A percentile compares a stretch with the other conserved stretches of the same genome.
Conservation (phyloP, 2,797 vertebrate species). For the Cyprinella venusta region DNA sequence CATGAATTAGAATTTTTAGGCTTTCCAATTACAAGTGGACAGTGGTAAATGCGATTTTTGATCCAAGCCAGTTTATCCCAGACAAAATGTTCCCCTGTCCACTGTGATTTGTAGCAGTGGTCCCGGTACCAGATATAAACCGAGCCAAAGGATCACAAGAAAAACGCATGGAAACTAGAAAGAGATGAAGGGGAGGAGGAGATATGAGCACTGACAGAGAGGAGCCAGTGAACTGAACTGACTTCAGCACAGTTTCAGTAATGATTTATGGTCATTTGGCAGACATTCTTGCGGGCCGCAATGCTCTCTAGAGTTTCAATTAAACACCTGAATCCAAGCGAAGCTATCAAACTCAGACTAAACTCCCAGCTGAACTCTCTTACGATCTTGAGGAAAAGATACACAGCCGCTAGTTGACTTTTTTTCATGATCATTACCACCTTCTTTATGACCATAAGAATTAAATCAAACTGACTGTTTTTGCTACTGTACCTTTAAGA, state of each 20-base stretch:
- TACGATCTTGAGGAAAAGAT: neutral
- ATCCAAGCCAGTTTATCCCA: neutral
- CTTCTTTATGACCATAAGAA: neutral
- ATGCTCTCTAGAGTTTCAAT: slow-evolving; percentile 42
- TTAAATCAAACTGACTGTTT: neutral
- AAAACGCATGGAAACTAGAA: slow-evolving; percentile 25
- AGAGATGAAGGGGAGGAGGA: slow-evolving; percentile 26
- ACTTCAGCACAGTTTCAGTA: slow-evolving; percentile 66
- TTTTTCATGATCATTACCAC: neutral
- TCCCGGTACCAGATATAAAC: neutral
- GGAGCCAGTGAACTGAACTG: slow-evolving; percentile 51
- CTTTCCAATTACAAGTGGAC: neutral
- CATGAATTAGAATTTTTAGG: neutral
- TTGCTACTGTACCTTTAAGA: slow-evolving; percentile 3
- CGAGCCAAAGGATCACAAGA: neutral
- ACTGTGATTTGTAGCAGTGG: slow-evolving; percentile 2
- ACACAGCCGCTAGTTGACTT: neutral
- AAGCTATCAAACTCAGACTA: neutral
- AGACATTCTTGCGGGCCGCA: slow-evolving; percentile 11
- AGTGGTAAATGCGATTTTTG: neutral
- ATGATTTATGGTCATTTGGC: slow-evolving; percentile 71
- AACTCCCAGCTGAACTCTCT: neutral
- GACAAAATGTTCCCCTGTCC: neutral
- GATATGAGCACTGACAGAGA: slow-evolving; percentile 45
- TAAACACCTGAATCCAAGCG: slow-evolving; percentile 28